Evolutionary conservation across 2,797 vertebrate species (phyloP).

Genomic region (Esox masquinongy): DNA sequence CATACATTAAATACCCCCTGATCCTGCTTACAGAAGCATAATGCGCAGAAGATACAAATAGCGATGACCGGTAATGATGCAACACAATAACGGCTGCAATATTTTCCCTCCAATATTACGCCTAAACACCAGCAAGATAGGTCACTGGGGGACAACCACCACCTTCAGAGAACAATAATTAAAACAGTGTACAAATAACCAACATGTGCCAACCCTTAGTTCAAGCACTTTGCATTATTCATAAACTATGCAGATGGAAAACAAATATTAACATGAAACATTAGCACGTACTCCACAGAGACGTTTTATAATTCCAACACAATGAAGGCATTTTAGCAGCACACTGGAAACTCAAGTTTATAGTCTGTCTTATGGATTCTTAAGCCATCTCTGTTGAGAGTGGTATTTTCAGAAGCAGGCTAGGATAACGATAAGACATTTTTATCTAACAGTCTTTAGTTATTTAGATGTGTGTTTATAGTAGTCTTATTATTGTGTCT

Average conservation of each 20-base stretch:
- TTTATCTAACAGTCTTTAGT: not conserved
- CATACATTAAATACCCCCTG: not conserved
- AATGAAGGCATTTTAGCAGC: conserved; percentile 56
- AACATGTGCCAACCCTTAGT: conserved; percentile 42
- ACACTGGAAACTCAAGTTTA: conserved; percentile 50
- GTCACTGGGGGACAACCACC: conserved; percentile 47
- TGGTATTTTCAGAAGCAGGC: not conserved
- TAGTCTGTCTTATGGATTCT: conserved; percentile 10
- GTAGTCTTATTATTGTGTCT: no score
- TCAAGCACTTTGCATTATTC: conserved; percentile 64
- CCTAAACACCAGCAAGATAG: conserved; percentile 29
- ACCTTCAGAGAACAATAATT: conserved; percentile 54
- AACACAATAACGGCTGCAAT: not conserved
- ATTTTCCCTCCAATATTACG: not conserved
- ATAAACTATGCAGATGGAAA: conserved; percentile 55
- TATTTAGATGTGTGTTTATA: conserved; percentile 7
- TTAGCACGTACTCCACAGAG: conserved; percentile 60
- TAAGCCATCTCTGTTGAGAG: conserved; percentile 23
- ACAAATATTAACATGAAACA: conserved; percentile 73
- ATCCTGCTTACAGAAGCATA: not conserved
- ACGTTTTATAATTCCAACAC: conserved; percentile 50
- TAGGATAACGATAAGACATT: not conserved
- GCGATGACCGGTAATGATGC: not conserved
- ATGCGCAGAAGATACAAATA: not conserved
- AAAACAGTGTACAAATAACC: conserved; percentile 41